Conservation (phyloP, 2,113 vertebrate genomes). For the Limnothrissa miodon region DNA sequence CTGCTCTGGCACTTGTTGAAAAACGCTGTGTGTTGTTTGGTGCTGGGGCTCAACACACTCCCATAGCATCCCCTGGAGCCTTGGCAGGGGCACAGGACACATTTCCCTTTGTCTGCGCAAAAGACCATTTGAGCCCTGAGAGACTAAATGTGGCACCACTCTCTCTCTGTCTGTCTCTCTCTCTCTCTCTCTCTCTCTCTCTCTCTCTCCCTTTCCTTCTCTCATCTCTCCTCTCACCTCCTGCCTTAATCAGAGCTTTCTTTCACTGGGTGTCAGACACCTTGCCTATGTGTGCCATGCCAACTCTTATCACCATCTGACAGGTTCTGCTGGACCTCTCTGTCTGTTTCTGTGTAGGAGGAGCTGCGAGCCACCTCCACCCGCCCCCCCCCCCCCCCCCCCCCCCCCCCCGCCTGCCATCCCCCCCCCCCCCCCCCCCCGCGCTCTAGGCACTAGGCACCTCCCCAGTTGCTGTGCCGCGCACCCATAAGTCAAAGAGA, state of each 20-base stretch:
- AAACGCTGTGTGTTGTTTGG: background rate
- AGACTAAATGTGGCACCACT: background rate
- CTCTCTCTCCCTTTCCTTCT: background rate
- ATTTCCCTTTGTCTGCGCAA: background rate
- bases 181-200: background rate
- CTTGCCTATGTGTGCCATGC: conserved; percentile 22
- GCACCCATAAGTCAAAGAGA: conserved; percentile 16
- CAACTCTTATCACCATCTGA: conserved; percentile 38
- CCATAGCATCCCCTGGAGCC: background rate
- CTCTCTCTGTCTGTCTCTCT: background rate
- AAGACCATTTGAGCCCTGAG: conserved; percentile 2
- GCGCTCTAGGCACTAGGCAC: conserved; percentile 17
- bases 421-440: background rate
- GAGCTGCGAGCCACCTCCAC: conserved; percentile 22
- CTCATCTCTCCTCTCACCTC: conserved; percentile 27
- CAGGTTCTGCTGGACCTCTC: conserved; percentile 33
- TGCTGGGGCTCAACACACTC: background rate
- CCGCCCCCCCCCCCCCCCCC: too few relatives aligned
- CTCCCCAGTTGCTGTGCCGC: background rate
- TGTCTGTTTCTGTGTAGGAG: conserved; percentile 22
- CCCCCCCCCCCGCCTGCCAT: conserved; percentile 5
- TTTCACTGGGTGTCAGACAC: conserved; percentile 36
- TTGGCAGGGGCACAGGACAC: background rate
- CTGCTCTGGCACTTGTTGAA: background rate
- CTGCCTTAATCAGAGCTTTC: conserved; percentile 35